Percentiles rank a stretch among this genome's conserved stretches.
Evolutionary conservation across 2,888 invertebrate species (phyloP).

Genomic region (Chloroclysta siterata): DNA sequence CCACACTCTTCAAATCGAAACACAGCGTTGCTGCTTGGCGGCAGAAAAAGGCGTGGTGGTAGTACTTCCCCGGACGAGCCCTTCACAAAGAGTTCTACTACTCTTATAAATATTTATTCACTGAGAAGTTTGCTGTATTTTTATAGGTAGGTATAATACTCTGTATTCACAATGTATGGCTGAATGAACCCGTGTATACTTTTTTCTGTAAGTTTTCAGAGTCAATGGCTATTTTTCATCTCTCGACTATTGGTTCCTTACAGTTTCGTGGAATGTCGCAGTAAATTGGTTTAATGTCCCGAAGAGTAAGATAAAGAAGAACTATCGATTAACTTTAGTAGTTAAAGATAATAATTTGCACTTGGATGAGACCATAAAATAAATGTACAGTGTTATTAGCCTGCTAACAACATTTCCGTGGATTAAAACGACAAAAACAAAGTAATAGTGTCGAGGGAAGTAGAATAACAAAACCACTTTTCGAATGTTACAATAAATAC

Average conservation of each 20-base stretch:
- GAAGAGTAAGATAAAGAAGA: conserved; percentile 41
- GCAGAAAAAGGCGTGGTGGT: too few species aligned
- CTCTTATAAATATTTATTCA: too few species aligned
- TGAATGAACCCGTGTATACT: too few species aligned
- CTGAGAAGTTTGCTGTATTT: too few species aligned
- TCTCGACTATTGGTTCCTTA: neutral
- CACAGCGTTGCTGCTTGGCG: too few species aligned
- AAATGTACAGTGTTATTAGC: conserved; percentile 43
- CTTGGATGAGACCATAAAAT: conserved; percentile 55
- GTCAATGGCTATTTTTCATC: neutral
- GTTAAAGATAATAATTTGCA: conserved; percentile 59
- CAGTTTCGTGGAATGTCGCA: conserved; percentile 7
- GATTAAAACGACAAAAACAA: conserved; percentile 53
- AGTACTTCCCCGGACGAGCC: too few species aligned
- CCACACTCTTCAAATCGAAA: too few species aligned
- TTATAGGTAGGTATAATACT: too few species aligned
- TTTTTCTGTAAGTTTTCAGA: too few species aligned
- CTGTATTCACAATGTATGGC: too few species aligned
- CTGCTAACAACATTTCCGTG: conserved; percentile 45
- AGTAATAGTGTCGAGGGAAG: conserved; percentile 40
- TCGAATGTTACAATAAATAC: neutral
- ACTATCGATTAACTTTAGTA: conserved; percentile 52
- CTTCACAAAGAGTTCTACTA: too few species aligned
- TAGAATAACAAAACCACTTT: neutral
- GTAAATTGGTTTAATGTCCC: conserved; percentile 49